Evolutionary conservation across 2,888 invertebrate genomes (phyloP), one percentile per base, ranked within the genome.

Genomic region (Drosophila phalerata): DNA sequence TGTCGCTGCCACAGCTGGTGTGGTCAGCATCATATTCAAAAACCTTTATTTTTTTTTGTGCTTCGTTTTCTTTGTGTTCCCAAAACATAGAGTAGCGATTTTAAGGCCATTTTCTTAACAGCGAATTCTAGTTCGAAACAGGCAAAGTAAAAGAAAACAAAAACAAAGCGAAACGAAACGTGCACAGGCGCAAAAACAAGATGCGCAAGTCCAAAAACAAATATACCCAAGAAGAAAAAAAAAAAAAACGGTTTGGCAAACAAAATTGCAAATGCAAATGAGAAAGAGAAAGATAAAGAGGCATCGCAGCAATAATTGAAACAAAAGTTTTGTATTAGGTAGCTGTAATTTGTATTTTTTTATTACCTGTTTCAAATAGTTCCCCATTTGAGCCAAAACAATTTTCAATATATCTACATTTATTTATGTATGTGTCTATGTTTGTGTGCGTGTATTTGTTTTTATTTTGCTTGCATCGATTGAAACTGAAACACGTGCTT

Each of bases 401-500:
- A 15, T 57, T 34, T 65, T 25, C 6, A 34, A 55, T 30, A 47
- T 30, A 55, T 30, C 38, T 30, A 19, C 19, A 9, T 42, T 5
- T 10, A 13, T 42, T 2, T 42, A 22, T 42, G 13, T 42, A 19
- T n/a, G 5, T 43, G 30, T 37, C 13, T n/a, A 8, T 25, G 22
- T 52, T n/a, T 52, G 19, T 47, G 1, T 22, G 11, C n/a, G 28
- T 42, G 15, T 42, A n/a, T n/a, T 34, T 68, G 52, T 73, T 68
- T 55, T 62, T 62, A 55, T 62, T 56, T 66, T 52, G 60, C 15
- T 58, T 67, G 53, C 57, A 56, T 66, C 42, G 47, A 69, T 43
- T 58, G 13, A 15, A 52, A 77, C n/a, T 77, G 63, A 83, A 80
- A 83, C 84, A 82, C 88, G 88, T 87, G 82, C 68, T 87, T 52